Evolutionary conservation across 2,113 vertebrate genomes (phyloP).

Genomic region (Tangachromis dhanisi): DNA sequence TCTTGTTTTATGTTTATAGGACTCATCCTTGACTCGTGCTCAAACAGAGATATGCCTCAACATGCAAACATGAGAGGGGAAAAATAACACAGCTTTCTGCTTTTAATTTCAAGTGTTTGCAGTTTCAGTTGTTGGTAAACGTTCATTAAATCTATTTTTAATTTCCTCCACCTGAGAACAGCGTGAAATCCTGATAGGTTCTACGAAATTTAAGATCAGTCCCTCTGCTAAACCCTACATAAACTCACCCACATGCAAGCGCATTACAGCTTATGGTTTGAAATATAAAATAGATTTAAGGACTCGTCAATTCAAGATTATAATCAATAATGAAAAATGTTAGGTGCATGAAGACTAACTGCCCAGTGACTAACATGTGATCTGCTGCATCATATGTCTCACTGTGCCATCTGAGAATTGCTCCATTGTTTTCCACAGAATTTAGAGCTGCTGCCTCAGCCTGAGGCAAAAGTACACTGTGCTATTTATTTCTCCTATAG

Average conservation of each 20-base stretch:
- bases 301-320: background rate
- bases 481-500: background rate
- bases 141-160: background rate
- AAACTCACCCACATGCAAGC: background rate
- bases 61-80: background rate
- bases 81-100: background rate
- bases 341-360: background rate
- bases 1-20: background rate
- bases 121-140: background rate
- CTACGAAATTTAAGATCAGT: background rate
- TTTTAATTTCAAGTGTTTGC: background rate
- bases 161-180: background rate
- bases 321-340: background rate
- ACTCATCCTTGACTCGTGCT: background rate
- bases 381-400: background rate
- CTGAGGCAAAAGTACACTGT: background rate
- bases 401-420: constrained; percentile 1
- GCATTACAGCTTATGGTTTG: background rate
- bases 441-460: background rate
- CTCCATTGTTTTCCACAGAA: constrained; percentile 11
- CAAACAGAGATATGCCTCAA: background rate
- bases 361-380: background rate
- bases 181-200: background rate
- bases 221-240: background rate
- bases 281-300: background rate